Evolutionary conservation across 2,113 vertebrate species (phyloP).

Genomic region (Sylvilagus bachmani): DNA sequence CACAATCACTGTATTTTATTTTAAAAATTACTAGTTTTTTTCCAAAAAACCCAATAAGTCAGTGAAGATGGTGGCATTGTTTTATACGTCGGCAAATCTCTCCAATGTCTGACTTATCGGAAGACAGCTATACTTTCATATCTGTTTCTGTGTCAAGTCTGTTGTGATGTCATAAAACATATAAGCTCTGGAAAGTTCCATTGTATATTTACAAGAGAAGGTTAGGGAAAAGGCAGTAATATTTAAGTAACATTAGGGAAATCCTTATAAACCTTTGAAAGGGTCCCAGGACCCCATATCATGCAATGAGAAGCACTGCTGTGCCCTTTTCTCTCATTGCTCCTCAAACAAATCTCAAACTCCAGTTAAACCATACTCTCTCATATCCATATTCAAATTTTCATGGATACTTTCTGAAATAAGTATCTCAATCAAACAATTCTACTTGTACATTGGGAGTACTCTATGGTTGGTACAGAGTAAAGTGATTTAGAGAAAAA

Average conservation of each 20-base stretch:
- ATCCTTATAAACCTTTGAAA: neutral
- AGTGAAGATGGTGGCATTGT: neutral
- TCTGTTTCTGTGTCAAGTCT: neutral
- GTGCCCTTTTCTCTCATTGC: neutral
- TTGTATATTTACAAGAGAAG: neutral
- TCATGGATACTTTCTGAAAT: neutral
- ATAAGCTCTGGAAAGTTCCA: conserved; percentile 8
- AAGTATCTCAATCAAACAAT: neutral
- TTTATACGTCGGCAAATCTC: conserved; percentile 9
- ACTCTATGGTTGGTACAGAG: neutral
- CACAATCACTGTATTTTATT: neutral
- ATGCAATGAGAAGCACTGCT: neutral
- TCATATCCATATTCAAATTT: neutral
- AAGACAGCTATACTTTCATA: neutral
- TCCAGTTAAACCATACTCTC: neutral
- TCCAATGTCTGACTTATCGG: neutral
- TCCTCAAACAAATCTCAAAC: neutral
- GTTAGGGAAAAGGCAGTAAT: neutral
- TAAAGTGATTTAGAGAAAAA: neutral
- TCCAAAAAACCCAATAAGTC: neutral
- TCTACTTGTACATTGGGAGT: neutral
- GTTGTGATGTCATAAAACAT: neutral
- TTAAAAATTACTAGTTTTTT: neutral
- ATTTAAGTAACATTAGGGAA: neutral
- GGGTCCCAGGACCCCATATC: neutral